phyloP scores from a whole-genome alignment of 2,888 invertebrate genomes.

The Furcula furcula region DNA sequence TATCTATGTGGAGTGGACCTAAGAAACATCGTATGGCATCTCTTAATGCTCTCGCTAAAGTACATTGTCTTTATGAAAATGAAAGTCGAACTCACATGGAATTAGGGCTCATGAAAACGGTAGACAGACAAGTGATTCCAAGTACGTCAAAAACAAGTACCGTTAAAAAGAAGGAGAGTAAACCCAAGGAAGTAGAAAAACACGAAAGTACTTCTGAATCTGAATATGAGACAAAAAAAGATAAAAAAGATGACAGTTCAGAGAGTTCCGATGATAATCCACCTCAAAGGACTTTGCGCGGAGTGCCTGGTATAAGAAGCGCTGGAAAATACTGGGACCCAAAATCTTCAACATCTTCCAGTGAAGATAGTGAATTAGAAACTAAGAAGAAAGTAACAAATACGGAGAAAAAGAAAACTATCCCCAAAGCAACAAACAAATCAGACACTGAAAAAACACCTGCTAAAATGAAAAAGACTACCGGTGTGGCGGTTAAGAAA shows the following conservation, averaged over 20 bases:
- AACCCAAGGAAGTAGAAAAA: constrained; percentile 68
- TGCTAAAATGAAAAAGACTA: constrained; percentile 70
- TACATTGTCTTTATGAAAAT: constrained; percentile 95
- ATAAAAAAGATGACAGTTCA: constrained; percentile 67
- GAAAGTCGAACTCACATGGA: constrained; percentile 89
- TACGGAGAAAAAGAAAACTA: constrained; percentile 66
- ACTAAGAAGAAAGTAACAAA: constrained; percentile 55
- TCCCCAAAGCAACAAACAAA: constrained; percentile 54
- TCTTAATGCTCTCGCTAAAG: constrained; percentile 93
- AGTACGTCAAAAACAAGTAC: constrained; percentile 75
- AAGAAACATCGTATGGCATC: constrained; percentile 94
- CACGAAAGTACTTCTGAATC: constrained; percentile 73
- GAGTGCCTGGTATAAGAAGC: constrained; percentile 88
- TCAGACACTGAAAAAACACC: constrained; percentile 76
- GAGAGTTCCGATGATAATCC: constrained; percentile 81
- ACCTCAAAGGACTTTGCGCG: constrained; percentile 83
- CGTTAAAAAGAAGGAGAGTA: constrained; percentile 67
- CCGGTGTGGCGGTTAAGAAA: constrained; percentile 72
- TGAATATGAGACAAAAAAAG: constrained; percentile 68
- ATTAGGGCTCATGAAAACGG: constrained; percentile 77
- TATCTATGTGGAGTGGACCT: constrained; percentile 88
- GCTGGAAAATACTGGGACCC: constrained; percentile 93
- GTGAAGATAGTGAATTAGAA: constrained; percentile 78
- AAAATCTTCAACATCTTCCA: constrained; percentile 84
- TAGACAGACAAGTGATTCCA: constrained; percentile 69